Conservation (phyloP, 1,140 invertebrate species). For the Sminthurinus signatus region DNA sequence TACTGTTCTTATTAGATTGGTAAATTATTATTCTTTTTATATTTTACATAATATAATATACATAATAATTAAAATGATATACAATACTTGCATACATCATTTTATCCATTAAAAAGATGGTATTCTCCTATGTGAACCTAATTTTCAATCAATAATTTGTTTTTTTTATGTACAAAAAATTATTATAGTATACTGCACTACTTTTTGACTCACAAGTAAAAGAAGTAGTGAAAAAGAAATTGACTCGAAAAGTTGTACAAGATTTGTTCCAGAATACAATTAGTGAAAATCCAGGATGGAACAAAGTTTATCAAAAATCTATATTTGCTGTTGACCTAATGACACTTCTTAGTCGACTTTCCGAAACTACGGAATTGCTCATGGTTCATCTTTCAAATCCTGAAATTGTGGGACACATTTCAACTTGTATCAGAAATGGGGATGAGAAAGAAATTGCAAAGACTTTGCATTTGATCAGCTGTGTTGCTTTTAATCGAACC, state of each 20-base stretch:
- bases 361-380: background rate
- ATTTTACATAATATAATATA: no score
- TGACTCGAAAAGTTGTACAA: background rate
- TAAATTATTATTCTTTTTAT: background rate
- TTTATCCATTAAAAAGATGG: no score
- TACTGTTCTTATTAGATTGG: constrained; percentile 3
- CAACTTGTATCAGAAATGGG: constrained; percentile 22
- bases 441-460: constrained; percentile 5
- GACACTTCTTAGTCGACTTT: constrained; percentile 1
- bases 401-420: constrained; percentile 14
- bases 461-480: background rate
- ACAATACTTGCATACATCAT: no score
- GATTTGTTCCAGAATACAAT: background rate
- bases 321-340: constrained; percentile 15
- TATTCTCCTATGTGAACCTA: no score
- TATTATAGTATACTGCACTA: background rate
- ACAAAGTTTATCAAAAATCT: background rate
- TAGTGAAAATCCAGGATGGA: background rate
- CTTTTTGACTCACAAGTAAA: constrained; percentile 1
- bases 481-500: background rate
- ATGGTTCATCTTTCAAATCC: background rate
- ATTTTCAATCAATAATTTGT: no score
- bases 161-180: background rate
- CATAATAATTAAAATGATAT: no score
- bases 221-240: constrained; percentile 1